Evolutionary conservation across 2,113 vertebrate genomes (phyloP).

Genomic region (Pica pica): DNA sequence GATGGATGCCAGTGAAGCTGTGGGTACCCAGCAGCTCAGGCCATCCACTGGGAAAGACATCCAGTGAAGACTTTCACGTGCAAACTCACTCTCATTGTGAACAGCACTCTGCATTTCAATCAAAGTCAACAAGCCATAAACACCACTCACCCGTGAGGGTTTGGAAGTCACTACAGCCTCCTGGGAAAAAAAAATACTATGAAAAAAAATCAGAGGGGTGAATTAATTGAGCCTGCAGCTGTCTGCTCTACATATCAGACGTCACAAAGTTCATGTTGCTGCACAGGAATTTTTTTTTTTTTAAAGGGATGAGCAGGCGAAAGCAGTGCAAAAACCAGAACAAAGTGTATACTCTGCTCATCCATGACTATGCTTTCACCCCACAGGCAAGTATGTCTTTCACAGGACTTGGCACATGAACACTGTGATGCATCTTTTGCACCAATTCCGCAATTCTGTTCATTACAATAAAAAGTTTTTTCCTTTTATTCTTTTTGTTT

Average conservation of each 20-base stretch:
- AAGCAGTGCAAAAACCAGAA: background rate
- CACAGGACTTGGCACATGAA: background rate
- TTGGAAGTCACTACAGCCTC: conserved; percentile 26
- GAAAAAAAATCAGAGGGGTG: background rate
- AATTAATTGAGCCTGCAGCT: conserved; percentile 45
- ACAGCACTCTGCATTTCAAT: background rate
- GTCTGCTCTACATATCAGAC: background rate
- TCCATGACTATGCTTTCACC: background rate
- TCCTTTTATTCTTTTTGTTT: background rate
- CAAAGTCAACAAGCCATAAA: background rate
- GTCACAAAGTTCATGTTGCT: background rate
- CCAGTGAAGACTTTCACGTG: background rate
- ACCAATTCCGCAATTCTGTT: background rate
- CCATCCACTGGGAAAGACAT: background rate
- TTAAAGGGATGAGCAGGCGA: background rate
- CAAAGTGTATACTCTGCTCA: background rate
- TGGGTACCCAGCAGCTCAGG: background rate
- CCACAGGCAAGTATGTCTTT: background rate
- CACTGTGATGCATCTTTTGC: background rate
- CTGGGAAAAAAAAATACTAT: background rate
- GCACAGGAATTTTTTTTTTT: background rate
- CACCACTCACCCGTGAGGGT: background rate
- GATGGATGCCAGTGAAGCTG: background rate
- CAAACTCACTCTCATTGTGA: background rate
- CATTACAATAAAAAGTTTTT: background rate